Conservation (phyloP, 2,888 invertebrate species). For the Ariolimax columbianus region DNA sequence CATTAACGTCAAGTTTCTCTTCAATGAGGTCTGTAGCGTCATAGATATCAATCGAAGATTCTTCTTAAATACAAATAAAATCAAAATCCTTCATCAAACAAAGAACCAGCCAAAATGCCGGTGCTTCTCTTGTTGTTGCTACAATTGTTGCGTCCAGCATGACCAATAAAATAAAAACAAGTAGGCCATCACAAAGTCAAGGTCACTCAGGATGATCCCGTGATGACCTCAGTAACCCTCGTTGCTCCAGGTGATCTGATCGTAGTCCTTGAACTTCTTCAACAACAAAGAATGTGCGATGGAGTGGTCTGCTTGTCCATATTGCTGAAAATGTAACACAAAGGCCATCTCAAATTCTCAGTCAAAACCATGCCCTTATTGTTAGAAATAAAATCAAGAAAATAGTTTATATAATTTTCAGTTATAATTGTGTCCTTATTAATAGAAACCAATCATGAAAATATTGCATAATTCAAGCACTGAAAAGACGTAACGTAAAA, state of each 20-base stretch:
- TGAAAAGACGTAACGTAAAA: no score
- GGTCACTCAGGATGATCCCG: not conserved
- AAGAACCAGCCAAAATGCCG: not conserved
- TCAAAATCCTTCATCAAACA: not conserved
- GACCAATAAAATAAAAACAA: not conserved
- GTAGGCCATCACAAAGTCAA: not conserved
- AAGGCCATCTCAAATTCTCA: no score
- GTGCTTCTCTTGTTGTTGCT: not conserved
- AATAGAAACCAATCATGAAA: no score
- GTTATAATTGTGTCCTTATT: no score
- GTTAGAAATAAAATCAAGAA: no score
- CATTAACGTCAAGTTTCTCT: no score
- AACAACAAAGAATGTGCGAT: conserved; percentile 87
- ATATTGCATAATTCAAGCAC: no score
- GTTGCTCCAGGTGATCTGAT: conserved; percentile 87
- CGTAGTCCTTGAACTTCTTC: conserved; percentile 86
- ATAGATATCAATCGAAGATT: not conserved
- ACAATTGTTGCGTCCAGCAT: conserved; percentile 29
- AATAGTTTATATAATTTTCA: no score
- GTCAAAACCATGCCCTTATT: no score
- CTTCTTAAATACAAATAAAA: not conserved
- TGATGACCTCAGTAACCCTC: conserved; percentile 85
- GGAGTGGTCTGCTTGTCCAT: conserved; percentile 93
- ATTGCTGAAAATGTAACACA: conserved; percentile 77
- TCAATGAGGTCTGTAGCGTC: not conserved